Conservation (phyloP, 2,797 vertebrate genomes). For the Cirrhinus molitorella region DNA sequence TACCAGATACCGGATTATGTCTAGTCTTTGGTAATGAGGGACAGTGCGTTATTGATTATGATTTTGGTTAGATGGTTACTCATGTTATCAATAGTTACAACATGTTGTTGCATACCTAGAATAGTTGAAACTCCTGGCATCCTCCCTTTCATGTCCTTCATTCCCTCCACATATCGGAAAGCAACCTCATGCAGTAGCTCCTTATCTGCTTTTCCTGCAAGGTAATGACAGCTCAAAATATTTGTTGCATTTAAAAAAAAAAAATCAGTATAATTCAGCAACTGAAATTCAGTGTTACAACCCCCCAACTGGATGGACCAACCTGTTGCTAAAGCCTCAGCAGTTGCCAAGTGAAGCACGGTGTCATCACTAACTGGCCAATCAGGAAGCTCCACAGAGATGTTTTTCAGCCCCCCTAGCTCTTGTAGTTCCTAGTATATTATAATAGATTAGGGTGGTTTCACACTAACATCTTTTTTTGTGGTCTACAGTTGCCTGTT, state of each 20-base stretch:
- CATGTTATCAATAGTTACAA: neutral
- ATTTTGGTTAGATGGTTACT: neutral
- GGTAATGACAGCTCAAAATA: slow-evolving; percentile 1
- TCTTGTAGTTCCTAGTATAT: slow-evolving; percentile 78
- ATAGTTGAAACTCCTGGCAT: slow-evolving; percentile 85
- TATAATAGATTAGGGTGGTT: neutral
- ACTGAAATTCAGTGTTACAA: neutral
- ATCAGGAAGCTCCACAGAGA: slow-evolving; percentile 79
- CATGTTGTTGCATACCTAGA: slow-evolving; percentile 70
- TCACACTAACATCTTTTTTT: neutral
- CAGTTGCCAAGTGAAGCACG: slow-evolving; percentile 85
- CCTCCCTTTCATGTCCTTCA: slow-evolving; percentile 89
- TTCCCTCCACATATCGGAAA: slow-evolving; percentile 80
- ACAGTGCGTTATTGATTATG: too few relatives aligned
- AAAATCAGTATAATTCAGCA: neutral
- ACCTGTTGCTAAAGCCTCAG: slow-evolving; percentile 86
- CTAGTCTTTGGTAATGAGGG: too few relatives aligned
- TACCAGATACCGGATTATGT: too few relatives aligned
- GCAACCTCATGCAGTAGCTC: slow-evolving; percentile 78
- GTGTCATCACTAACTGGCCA: slow-evolving; percentile 91
- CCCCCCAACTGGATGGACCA: slow-evolving; percentile 38
- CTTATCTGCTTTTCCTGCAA: slow-evolving; percentile 69
- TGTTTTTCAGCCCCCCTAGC: slow-evolving; percentile 81
- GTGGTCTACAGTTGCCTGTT: too few relatives aligned
- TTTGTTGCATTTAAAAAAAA: neutral